Evolutionary conservation across 2,888 invertebrate genomes (phyloP), one percentile per base, ranked within the genome.

Genomic region (Lochmaea capreae): DNA sequence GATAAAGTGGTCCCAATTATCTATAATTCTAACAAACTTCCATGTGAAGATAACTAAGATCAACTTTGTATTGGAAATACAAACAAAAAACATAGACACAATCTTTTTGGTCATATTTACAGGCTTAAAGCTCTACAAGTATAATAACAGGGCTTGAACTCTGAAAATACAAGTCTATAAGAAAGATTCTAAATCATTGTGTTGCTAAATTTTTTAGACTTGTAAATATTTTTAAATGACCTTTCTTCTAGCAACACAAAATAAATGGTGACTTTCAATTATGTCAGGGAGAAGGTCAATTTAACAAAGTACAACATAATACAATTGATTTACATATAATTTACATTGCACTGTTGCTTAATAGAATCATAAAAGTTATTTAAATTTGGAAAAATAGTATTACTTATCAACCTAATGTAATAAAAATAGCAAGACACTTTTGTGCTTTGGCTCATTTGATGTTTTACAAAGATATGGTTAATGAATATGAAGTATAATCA

Each of bases 221-320:
- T 39, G 33, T 46, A 46, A 43, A 43, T 3, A 43, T 2, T 14
- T 12, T 12, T 46, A 46, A 46, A 14, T 54, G 18, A 54, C 54
- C 52, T 10, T 54, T 18, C 14, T 14, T 46, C 14, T 14, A 46
- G 14, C 9, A 42, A 10, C 46, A 46, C 14, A 5, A 46, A 46
- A 46, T 46, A 46, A 12, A 14, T 46, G 16, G 54, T 10, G 54
- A 54, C 18, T 54, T 16, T 52, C 16, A 54, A 54, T 54, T 0
- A 16, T 54, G 54, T 54, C 54, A 54, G n/a, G 54, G 54, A 16
- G 6, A 54, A 54, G 54, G 54, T 54, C 54, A 11, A 54, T 54
- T 10, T 16, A 18, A 54, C 54, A 16, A 54, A 54, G 16, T 18
- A 10, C 16, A 54, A 18, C 54, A 52, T 52, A 54, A 18, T 54